Conservation (phyloP, 2,113 vertebrate species). For the Aegypius monachus region DNA sequence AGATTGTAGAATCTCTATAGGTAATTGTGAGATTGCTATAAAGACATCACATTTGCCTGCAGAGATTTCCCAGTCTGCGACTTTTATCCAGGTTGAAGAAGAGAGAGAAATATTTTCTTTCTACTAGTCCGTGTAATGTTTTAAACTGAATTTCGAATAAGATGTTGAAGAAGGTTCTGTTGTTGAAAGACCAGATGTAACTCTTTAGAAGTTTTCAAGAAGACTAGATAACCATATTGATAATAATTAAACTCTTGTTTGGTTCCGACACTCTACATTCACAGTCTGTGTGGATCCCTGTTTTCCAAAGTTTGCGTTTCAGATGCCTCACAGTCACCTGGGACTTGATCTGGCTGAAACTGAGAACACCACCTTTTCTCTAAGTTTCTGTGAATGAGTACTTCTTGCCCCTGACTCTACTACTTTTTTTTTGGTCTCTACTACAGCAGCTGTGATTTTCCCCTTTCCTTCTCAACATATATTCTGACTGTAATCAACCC, state of each 20-base stretch:
- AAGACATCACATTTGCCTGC: constrained; percentile 94
- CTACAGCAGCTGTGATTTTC: background rate
- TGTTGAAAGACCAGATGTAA: background rate
- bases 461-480: background rate
- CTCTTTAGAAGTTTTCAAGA: background rate
- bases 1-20: constrained; percentile 90
- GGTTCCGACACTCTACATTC: background rate
- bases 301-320: background rate
- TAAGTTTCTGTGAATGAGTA: background rate
- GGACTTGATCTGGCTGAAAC: background rate
- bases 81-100: constrained; percentile 46
- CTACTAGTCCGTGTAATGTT: background rate
- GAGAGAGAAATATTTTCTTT: background rate
- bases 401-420: background rate
- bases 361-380: background rate
- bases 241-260: background rate
- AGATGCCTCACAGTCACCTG: background rate
- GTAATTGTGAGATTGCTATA: constrained; percentile 89
- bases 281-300: background rate
- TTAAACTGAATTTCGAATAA: background rate
- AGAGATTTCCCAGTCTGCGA: constrained; percentile 94
- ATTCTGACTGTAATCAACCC: background rate
- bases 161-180: background rate
- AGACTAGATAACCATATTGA: background rate
- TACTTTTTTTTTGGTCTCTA: background rate